Evolutionary conservation across 30 jellyfish, hydroid and myxozoan species (phyloP).

Genomic region (Sanderia malayensis): DNA sequence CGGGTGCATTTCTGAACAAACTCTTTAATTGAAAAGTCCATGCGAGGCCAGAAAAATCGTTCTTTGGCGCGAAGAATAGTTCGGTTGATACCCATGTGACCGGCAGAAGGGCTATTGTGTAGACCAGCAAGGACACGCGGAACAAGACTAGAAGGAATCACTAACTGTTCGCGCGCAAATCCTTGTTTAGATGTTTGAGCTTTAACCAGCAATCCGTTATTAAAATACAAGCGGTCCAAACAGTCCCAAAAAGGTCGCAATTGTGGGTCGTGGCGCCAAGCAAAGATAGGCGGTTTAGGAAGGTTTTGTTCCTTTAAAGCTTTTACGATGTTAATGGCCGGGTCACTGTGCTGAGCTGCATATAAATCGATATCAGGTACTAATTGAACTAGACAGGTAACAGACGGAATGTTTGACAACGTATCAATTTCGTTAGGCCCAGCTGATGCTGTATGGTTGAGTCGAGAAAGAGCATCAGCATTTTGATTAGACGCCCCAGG

Average conservation of each 20-base stretch:
- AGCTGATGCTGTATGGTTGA: not conserved
- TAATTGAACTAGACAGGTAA: no score
- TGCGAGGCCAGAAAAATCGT: constrained; percentile 8
- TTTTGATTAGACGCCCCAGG: constrained; percentile 30
- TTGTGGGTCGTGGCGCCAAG: no score
- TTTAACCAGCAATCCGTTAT: not conserved
- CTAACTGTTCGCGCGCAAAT: not conserved
- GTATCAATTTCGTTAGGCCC: not conserved
- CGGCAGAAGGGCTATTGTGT: not conserved
- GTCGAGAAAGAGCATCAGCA: constrained; percentile 37
- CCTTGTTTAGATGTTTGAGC: not conserved
- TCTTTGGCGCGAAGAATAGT: not conserved
- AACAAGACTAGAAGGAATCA: not conserved
- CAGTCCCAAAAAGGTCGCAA: constrained; percentile 8
- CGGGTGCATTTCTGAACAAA: constrained; percentile 17
- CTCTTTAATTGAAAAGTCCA: not conserved
- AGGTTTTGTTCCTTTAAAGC: constrained; percentile 13
- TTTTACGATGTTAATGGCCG: not conserved
- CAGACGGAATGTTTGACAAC: not conserved
- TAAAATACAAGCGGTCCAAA: not conserved
- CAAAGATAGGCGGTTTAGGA: constrained; percentile 19
- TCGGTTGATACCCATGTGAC: not conserved
- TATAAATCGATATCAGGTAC: constrained; percentile 8
- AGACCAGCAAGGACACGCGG: not conserved
- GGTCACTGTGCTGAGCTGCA: constrained; percentile 28